Percentiles rank a stretch among this genome's conserved stretches.
These are phyloP conservation scores for Ostrea edulis DNA, from an alignment of 1,140 invertebrate species.

Conservation along the genomic window DNA sequence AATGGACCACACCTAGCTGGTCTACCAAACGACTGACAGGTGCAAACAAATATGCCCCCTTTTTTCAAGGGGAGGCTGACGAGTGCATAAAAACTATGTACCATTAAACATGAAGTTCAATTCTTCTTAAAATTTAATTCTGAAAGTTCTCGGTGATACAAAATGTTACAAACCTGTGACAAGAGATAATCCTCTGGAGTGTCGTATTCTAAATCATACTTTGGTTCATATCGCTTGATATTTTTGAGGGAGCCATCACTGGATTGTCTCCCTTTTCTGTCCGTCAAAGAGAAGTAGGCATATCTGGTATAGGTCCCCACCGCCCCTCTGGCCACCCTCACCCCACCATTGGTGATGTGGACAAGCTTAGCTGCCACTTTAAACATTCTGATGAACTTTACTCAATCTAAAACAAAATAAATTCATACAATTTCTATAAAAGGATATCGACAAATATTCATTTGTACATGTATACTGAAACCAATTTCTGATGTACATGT, in stretches of 20 bases:
- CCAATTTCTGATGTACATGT: background rate
- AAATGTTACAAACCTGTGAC: constrained; percentile 56
- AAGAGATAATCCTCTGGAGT: constrained; percentile 62
- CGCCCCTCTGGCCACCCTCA: constrained; percentile 55
- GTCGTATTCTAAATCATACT: constrained; percentile 60
- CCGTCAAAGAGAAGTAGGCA: constrained; percentile 63
- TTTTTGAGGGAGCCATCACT: constrained; percentile 39
- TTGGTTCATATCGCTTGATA: constrained; percentile 54
- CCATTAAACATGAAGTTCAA: too few relatives aligned
- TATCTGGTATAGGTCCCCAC: constrained; percentile 62
- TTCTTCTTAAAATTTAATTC: too few relatives aligned
- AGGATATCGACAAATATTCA: background rate
- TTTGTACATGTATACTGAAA: background rate
- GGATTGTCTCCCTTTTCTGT: constrained; percentile 62
- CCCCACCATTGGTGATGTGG: constrained; percentile 61
- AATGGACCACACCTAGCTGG: too few relatives aligned
- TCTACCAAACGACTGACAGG: too few relatives aligned
- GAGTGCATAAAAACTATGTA: too few relatives aligned
- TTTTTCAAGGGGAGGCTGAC: too few relatives aligned
- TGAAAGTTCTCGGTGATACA: too few relatives aligned
- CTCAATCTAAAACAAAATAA: background rate
- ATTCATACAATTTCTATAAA: background rate
- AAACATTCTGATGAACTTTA: constrained; percentile 40
- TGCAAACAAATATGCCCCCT: too few relatives aligned
- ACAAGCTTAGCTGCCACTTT: constrained; percentile 58